Conservation (phyloP, 1,140 invertebrate genomes). For the Zophobas atratus region DNA sequence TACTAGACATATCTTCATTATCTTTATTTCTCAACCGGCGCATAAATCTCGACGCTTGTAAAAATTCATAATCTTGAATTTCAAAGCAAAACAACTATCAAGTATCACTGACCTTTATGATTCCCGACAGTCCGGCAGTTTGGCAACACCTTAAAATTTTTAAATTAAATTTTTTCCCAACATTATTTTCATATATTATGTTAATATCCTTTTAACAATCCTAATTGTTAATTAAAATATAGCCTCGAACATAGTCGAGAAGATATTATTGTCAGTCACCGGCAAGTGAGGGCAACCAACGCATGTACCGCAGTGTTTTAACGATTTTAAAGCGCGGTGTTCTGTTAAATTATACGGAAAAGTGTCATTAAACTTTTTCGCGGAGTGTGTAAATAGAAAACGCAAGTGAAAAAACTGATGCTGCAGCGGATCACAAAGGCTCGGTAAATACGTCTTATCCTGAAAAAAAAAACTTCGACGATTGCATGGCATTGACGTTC, state of each 20-base stretch:
- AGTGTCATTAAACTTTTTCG: constrained; percentile 4
- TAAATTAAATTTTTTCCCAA: constrained; percentile 20
- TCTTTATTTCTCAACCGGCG: constrained; percentile 9
- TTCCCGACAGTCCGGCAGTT: neutral
- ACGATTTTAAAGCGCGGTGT: constrained; percentile 1
- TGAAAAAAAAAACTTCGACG: neutral
- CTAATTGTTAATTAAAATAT: constrained; percentile 40
- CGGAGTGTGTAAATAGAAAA: neutral
- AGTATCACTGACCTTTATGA: constrained; percentile 31
- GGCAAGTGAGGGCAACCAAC: constrained; percentile 31
- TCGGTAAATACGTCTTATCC: neutral
- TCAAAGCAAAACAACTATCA: constrained; percentile 9
- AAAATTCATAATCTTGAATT: constrained; percentile 22
- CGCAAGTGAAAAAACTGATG: no score
- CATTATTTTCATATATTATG: constrained; percentile 24
- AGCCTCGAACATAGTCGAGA: constrained; percentile 40
- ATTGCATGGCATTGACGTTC: neutral
- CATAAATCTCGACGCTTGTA: neutral
- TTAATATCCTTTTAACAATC: constrained; percentile 36
- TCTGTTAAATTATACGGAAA: neutral
- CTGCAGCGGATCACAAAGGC: no score
- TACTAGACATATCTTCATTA: constrained; percentile 3
- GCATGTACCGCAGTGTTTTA: constrained; percentile 19
- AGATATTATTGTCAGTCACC: constrained; percentile 40
- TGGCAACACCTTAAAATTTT: constrained; percentile 35